phyloP scores from a whole-genome alignment of 2,797 vertebrate species.

The Periparus ater region DNA sequence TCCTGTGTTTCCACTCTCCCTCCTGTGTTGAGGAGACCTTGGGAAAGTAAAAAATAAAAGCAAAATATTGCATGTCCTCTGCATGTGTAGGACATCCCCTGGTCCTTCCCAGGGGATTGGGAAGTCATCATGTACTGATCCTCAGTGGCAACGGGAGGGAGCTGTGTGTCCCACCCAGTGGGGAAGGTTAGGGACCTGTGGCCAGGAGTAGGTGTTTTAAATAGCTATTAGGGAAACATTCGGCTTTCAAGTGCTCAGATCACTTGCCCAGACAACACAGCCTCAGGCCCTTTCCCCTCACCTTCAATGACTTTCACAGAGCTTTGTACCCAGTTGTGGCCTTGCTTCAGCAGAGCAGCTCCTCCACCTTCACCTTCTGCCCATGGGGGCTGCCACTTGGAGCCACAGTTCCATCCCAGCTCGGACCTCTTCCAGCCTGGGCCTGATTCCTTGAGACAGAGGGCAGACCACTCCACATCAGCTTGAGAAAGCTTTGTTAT shows the following conservation, averaged over 20 bases:
- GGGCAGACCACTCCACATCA: rapidly evolving
- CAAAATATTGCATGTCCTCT: background rate
- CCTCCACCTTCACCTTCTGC: background rate
- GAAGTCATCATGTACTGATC: rapidly evolving
- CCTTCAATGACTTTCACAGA: background rate
- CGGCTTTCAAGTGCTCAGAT: background rate
- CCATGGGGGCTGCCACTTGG: background rate
- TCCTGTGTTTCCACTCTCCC: background rate
- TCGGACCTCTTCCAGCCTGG: background rate
- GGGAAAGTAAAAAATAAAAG: background rate
- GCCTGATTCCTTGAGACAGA: background rate
- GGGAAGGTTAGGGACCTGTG: background rate
- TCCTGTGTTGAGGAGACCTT: background rate
- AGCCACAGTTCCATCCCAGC: background rate
- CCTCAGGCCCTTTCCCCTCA: background rate
- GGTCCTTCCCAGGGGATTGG: background rate
- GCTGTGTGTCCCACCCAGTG: background rate
- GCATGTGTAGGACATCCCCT: background rate
- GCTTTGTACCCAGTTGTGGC: background rate
- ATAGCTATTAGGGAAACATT: background rate
- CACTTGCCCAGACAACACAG: background rate
- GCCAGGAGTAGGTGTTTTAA: background rate
- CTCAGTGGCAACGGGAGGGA: background rate
- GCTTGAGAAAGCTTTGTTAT: background rate
- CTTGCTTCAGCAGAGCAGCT: background rate